phyloP scores from a whole-genome alignment of 2,113 vertebrate species.

The Cricetomys ansorgei region DNA sequence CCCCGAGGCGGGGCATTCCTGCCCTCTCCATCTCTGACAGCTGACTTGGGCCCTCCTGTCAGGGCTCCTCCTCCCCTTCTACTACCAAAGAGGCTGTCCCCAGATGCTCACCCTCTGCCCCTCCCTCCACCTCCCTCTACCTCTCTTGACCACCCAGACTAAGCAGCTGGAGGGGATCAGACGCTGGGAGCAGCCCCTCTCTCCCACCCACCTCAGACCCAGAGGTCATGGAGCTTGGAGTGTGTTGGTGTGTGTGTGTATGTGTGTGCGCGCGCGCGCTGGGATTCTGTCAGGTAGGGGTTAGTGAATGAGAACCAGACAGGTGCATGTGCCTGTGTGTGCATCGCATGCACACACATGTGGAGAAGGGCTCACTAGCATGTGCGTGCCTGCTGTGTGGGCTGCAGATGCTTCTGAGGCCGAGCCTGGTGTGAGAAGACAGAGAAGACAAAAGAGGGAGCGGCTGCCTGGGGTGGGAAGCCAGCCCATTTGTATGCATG shows the following conservation, averaged over 20 bases:
- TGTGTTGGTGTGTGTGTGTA: too few species aligned
- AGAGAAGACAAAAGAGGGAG: conserved; percentile 69
- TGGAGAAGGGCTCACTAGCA: background rate
- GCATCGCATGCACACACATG: background rate
- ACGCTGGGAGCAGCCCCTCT: background rate
- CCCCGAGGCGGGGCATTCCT: background rate
- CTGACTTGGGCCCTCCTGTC: background rate
- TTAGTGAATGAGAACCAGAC: background rate
- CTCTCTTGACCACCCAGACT: conserved; percentile 54
- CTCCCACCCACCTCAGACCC: conserved; percentile 51
- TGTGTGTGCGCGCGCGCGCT: background rate
- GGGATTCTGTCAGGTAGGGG: background rate
- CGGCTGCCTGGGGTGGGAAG: conserved; percentile 33
- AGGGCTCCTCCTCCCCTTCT: conserved; percentile 17
- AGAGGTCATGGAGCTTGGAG: background rate
- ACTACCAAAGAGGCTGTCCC: conserved; percentile 8
- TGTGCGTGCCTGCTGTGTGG: background rate
- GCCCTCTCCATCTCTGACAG: background rate
- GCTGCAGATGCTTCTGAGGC: conserved; percentile 68
- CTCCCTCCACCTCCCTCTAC: conserved; percentile 5
- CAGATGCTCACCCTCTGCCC: background rate
- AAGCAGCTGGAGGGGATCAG: conserved; percentile 61
- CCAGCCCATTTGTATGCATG: conserved; percentile 25
- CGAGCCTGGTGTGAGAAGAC: conserved; percentile 60
- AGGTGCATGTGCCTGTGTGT: background rate